Conservation (phyloP, 2,113 vertebrate species). For the Burhinus oedicnemus region DNA sequence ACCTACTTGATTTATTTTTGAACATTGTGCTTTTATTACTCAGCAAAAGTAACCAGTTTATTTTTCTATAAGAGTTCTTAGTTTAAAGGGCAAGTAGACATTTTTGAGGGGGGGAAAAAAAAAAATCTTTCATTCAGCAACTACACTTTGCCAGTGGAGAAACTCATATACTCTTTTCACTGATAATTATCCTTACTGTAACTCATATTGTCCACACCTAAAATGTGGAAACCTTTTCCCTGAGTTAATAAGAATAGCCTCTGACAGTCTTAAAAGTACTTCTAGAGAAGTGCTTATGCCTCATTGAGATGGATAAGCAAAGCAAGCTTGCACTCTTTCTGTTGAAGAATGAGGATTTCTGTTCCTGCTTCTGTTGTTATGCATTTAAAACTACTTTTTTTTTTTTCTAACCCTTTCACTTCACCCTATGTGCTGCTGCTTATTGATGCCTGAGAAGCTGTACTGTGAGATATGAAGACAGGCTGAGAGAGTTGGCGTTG, state of each 20-base stretch:
- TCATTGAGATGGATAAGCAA: not conserved
- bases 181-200: not conserved
- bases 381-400: not conserved
- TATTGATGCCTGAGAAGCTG: not conserved
- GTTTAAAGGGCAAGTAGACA: not conserved
- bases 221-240: not conserved
- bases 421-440: not conserved
- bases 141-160: not conserved
- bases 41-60: not conserved
- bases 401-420: not conserved
- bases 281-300: not conserved
- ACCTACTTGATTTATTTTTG: not conserved
- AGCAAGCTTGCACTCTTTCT: not conserved
- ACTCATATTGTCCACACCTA: rapidly evolving
- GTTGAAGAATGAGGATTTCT: not conserved
- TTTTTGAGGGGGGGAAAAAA: not conserved
- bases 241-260: not conserved
- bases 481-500: not conserved
- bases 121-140: not conserved
- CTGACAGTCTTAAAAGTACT: not conserved
- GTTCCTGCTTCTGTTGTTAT: not conserved
- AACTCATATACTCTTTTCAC: not conserved
- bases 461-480: not conserved
- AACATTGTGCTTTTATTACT: not conserved
- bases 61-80: not conserved